Base-by-base conservation (phyloP, 2,888 invertebrate genomes). In the Leucophora obtusa region DNA sequence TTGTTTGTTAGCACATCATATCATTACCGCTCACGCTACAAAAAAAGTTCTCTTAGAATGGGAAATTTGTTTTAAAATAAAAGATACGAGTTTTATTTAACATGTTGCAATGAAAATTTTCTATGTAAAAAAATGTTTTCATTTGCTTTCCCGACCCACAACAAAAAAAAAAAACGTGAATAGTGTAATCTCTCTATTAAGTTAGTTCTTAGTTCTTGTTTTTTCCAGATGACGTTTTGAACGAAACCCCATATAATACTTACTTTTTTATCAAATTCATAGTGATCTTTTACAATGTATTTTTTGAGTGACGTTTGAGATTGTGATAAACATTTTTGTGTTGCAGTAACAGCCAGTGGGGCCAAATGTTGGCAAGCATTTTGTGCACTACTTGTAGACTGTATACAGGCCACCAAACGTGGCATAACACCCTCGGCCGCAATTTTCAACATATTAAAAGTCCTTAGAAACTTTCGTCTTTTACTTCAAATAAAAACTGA, bases 211-310 rank as follows among this genome's bases (percentile, higher is more conserved):
- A n/a, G n/a, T n/a, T n/a, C n/a, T n/a, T n/a, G n/a, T n/a, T n/a
- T n/a, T n/a, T n/a, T n/a, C n/a, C n/a, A n/a, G n/a, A n/a, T n/a
- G n/a, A n/a, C n/a, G n/a, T n/a, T n/a, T n/a, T n/a, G n/a, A n/a
- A n/a, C n/a, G n/a, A n/a, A n/a, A n/a, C n/a, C n/a, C n/a, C 1
- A 35, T 35, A 7, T 47, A 10, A 15, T 70, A 82, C 88, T 86
- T 86, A 93, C 96, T 92, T 95, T 96, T 84, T 93, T 92, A 82
- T 95, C 92, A 89, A 96, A 96, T 84, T 95, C 95, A 79, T 93
- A 94, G 87, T 95, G 94, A 89, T 94, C 94, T 86, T 93, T 94
- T 84, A 96, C 94, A 85, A 92, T 85, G 84, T 92, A 88, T 81
- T 87, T 88, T 74, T 88, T 90, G 14, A 79, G 79, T 51, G 76